Evolutionary conservation across 1,140 invertebrate species (phyloP).

Genomic region (Centruroides vittatus): DNA sequence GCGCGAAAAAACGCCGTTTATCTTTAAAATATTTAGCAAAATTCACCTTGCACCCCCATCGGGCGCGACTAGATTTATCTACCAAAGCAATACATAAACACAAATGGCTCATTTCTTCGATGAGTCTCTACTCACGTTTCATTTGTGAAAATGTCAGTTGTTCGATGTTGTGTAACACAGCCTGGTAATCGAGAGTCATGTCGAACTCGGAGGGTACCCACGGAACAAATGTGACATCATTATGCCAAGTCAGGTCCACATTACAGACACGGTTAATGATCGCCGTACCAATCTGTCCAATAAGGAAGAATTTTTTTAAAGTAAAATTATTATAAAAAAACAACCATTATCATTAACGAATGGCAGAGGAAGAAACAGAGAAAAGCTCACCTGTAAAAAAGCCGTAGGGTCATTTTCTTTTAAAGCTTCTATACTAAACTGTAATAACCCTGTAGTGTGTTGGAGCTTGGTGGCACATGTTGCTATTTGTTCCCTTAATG

Average conservation of each 20-base stretch:
- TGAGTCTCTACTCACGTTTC: constrained; percentile 64
- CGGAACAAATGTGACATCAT: constrained; percentile 51
- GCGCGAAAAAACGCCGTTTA: too few relatives aligned
- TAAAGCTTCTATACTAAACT: constrained; percentile 95
- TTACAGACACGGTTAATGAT: constrained; percentile 58
- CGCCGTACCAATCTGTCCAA: constrained; percentile 54
- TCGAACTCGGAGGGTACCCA: constrained; percentile 57
- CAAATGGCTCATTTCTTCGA: constrained; percentile 2
- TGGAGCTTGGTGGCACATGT: constrained; percentile 68
- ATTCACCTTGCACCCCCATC: too few relatives aligned
- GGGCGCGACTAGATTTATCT: too few relatives aligned
- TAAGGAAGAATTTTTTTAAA: constrained; percentile 2
- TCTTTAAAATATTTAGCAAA: too few relatives aligned
- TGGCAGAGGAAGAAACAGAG: not conserved
- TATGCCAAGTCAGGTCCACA: constrained; percentile 64
- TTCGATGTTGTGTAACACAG: constrained; percentile 68
- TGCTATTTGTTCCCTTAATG: constrained; percentile 65
- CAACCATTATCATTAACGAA: not conserved
- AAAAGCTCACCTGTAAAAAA: constrained; percentile 60
- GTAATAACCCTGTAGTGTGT: constrained; percentile 82
- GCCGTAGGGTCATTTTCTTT: constrained; percentile 93
- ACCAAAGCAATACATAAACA: not conserved
- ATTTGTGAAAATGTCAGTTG: constrained; percentile 93
- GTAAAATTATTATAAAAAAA: not conserved
- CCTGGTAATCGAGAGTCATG: constrained; percentile 78